Conservation (phyloP, 2,888 invertebrate genomes). For the Amaurobius ferox region DNA sequence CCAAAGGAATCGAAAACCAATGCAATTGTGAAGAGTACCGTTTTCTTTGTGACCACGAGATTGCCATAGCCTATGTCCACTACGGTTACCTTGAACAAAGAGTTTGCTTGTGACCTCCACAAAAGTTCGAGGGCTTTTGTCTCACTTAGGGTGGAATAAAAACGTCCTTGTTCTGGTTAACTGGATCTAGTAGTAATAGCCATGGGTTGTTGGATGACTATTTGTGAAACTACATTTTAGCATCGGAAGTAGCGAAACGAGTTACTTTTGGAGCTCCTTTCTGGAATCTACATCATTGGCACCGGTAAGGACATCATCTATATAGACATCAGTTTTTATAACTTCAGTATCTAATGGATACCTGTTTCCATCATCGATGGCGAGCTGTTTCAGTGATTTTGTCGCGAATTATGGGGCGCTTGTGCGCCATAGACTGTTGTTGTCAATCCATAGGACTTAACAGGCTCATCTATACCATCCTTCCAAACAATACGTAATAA, state of each 20-base stretch:
- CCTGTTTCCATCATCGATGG: conserved; percentile 66
- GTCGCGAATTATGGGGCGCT: conserved; percentile 75
- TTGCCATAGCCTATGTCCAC: too few relatives aligned
- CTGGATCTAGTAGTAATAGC: too few relatives aligned
- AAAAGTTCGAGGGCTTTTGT: not conserved
- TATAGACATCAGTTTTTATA: conserved; percentile 75
- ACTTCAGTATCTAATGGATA: conserved; percentile 65
- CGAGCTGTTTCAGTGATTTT: conserved; percentile 74
- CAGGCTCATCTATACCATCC: too few relatives aligned
- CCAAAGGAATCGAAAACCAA: too few relatives aligned
- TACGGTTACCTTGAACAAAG: too few relatives aligned
- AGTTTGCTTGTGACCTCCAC: not conserved
- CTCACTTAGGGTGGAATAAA: not conserved
- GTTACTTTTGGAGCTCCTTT: not conserved
- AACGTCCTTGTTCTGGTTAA: too few relatives aligned
- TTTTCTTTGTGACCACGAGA: too few relatives aligned
- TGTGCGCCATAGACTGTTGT: conserved; percentile 75
- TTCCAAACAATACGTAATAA: too few relatives aligned
- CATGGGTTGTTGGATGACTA: not conserved
- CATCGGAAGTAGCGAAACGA: not conserved
- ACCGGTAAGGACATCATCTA: conserved; percentile 74
- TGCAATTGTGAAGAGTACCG: too few relatives aligned
- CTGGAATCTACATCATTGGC: not conserved
- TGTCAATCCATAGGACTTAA: not conserved
- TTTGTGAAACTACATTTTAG: not conserved